Conservation (phyloP, 2,888 invertebrate species). For the Brachylomia viminalis region DNA sequence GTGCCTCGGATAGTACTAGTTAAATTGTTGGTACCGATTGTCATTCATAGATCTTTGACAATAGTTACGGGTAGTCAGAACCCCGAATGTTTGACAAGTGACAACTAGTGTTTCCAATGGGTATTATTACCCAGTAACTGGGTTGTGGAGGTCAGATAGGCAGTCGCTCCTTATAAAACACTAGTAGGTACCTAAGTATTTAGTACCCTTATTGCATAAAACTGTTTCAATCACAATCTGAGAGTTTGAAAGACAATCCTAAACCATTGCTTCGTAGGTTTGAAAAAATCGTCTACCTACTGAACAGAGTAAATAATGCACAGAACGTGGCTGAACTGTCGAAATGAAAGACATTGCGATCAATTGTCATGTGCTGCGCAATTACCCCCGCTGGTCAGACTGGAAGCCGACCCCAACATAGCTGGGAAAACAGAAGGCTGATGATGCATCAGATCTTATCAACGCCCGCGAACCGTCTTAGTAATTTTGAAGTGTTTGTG, state of each 20-base stretch:
- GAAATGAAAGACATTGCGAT: background rate
- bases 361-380: background rate
- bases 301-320: background rate
- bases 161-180: too few relatives aligned
- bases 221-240: too few relatives aligned
- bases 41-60: background rate
- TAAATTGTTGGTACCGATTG: background rate
- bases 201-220: too few relatives aligned
- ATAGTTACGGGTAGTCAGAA: background rate
- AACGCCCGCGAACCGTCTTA: background rate
- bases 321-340: background rate
- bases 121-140: too few relatives aligned
- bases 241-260: too few relatives aligned
- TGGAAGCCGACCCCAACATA: background rate
- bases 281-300: too few relatives aligned
- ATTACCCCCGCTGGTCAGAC: background rate
- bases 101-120: background rate
- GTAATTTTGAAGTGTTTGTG: background rate
- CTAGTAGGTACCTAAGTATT: too few relatives aligned
- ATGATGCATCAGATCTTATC: background rate
- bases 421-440: background rate
- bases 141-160: too few relatives aligned
- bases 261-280: too few relatives aligned
- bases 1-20: background rate
- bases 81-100: background rate